Evolutionary conservation across 35 echinoderm and acorn worm species (phyloP).

Genomic region (Lytechinus pictus): DNA sequence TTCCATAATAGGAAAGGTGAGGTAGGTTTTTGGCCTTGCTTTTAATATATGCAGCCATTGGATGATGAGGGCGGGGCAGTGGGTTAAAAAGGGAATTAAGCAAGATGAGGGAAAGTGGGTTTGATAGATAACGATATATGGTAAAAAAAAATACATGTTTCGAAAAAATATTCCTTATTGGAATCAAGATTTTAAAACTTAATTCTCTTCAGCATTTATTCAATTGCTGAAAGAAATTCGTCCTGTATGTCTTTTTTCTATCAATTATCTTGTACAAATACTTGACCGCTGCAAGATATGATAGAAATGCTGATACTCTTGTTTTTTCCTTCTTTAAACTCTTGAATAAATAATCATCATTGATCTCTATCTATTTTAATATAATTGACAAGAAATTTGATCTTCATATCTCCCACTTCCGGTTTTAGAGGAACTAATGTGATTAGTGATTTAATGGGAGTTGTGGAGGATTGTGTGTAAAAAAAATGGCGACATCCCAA

Average conservation of each 20-base stretch:
- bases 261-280: background rate
- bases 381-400: background rate
- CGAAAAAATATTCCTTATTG: no score
- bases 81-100: background rate
- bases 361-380: background rate
- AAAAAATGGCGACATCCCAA: no score
- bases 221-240: background rate
- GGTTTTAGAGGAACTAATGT: background rate
- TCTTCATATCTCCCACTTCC: background rate
- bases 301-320: background rate
- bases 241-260: background rate
- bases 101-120: no score
- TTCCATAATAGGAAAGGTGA: background rate
- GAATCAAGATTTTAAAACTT: no score
- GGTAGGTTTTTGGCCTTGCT: constrained; percentile 7
- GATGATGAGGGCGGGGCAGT: background rate
- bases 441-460: background rate
- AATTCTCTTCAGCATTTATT: no score
- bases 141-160: no score
- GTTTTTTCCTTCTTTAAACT: background rate
- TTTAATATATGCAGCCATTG: background rate
- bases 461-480: background rate
- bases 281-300: background rate
- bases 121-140: no score
- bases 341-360: background rate